Conservation (phyloP, 2,797 vertebrate species). For the Chrysocyon brachyurus region DNA sequence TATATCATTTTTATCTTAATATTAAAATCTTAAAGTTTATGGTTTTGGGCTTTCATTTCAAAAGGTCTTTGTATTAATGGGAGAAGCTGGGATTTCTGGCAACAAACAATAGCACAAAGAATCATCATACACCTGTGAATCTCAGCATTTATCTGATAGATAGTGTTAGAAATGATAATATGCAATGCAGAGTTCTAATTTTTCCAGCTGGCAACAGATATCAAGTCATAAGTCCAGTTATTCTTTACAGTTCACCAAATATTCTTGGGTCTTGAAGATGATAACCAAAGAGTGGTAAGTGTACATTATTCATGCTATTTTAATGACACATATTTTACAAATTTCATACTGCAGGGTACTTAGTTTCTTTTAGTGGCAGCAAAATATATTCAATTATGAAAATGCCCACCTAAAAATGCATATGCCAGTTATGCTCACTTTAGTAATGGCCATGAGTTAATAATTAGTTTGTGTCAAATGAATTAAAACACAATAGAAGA, state of each 20-base stretch:
- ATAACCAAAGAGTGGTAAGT: constrained; percentile 23
- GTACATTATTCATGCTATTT: neutral
- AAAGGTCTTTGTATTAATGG: neutral
- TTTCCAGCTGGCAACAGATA: constrained; percentile 25
- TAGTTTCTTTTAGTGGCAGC: constrained; percentile 50
- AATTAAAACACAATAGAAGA: neutral
- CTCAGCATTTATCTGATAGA: neutral
- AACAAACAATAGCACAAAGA: neutral
- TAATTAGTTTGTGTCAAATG: neutral
- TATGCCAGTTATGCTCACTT: neutral
- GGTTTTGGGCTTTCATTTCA: neutral
- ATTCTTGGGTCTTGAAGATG: constrained; percentile 67
- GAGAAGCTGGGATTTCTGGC: neutral
- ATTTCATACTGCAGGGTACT: neutral
- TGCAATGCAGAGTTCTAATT: constrained; percentile 55
- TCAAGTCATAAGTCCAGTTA: neutral
- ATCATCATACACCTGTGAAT: neutral
- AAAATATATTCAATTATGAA: constrained; percentile 48
- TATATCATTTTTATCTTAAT: neutral
- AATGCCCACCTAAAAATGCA: constrained; percentile 60
- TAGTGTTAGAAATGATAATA: constrained; percentile 60
- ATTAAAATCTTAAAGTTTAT: neutral
- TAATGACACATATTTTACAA: neutral
- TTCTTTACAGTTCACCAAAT: constrained; percentile 47
- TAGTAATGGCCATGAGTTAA: neutral